Evolutionary conservation across 2,113 vertebrate species (phyloP).

Genomic region (Lepus europaeus): DNA sequence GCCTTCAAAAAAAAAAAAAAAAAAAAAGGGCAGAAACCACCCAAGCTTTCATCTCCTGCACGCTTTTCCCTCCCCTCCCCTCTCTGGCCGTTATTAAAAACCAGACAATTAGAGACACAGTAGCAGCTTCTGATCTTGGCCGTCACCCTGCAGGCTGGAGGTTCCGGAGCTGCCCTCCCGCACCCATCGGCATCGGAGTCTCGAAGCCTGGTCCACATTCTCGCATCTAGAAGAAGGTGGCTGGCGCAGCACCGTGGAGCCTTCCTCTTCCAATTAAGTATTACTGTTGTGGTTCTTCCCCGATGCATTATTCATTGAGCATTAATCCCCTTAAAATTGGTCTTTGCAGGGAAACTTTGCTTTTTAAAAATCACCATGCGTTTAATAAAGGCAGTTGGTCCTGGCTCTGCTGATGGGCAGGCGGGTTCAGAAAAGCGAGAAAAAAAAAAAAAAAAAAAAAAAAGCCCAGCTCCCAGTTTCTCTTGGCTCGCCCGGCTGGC

Average conservation of each 20-base stretch:
- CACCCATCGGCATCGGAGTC: neutral
- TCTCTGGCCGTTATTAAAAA: neutral
- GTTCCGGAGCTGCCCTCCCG: neutral
- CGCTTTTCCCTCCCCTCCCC: neutral
- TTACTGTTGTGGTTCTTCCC: neutral
- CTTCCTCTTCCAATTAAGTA: conserved; percentile 61
- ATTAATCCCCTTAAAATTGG: conserved; percentile 82
- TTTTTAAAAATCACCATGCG: conserved; percentile 69
- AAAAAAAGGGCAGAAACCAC: conserved; percentile 73
- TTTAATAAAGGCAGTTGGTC: conserved; percentile 59
- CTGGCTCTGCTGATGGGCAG: neutral
- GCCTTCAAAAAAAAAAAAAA: conserved; percentile 71
- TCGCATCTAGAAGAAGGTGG: conserved; percentile 4
- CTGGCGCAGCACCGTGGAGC: neutral
- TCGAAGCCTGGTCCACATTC: neutral
- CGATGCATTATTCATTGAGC: conserved; percentile 76
- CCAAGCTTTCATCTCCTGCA: conserved; percentile 45
- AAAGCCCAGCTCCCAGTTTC: neutral
- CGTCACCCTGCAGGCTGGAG: rapidly evolving
- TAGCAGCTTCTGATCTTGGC: rapidly evolving
- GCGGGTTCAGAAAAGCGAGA: neutral
- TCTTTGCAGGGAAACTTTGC: conserved; percentile 65
- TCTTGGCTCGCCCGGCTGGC: neutral
- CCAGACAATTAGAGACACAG: neutral
- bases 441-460: too few species aligned